A percentile compares a stretch with the other conserved stretches of the same genome.
These are phyloP conservation scores for Protobothrops flavoviridis DNA, from an alignment of 2,113 vertebrate genomes.

Conservation along the genomic window DNA sequence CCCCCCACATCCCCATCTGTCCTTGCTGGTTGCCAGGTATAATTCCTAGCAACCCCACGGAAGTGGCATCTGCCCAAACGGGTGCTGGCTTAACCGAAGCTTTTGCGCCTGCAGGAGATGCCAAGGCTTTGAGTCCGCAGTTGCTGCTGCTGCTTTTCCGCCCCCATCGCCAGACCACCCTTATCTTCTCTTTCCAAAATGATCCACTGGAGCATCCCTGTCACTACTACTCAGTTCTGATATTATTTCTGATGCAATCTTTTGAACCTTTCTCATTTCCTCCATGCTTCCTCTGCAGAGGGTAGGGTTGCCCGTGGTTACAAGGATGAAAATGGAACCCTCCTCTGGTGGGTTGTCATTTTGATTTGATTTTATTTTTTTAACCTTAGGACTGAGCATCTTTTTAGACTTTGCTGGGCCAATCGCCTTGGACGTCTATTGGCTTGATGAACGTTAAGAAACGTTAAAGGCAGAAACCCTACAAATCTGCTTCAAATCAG, in stretches of 20 bases:
- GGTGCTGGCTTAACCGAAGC: constrained; percentile 6
- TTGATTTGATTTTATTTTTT: background rate
- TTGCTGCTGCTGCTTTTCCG: background rate
- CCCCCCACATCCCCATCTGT: background rate
- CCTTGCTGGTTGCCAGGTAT: background rate
- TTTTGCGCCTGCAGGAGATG: background rate
- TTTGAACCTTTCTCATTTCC: background rate
- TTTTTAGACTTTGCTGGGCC: background rate
- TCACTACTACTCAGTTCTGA: background rate
- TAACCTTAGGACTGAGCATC: background rate
- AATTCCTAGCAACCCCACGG: constrained; percentile 3
- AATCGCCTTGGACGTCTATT: background rate
- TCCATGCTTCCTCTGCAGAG: background rate
- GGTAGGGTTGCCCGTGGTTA: background rate
- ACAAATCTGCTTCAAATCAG: background rate
- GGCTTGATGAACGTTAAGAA: background rate
- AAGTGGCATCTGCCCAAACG: background rate
- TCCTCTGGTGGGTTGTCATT: background rate
- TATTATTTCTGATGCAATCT: background rate
- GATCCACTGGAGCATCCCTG: background rate
- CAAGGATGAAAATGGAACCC: background rate
- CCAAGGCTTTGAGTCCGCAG: background rate
- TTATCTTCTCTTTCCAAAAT: background rate
- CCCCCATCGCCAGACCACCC: no score
- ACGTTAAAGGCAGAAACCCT: background rate